Base-by-base conservation (phyloP, 2,113 vertebrate species). In the Lethenteron camtschaticum region DNA sequence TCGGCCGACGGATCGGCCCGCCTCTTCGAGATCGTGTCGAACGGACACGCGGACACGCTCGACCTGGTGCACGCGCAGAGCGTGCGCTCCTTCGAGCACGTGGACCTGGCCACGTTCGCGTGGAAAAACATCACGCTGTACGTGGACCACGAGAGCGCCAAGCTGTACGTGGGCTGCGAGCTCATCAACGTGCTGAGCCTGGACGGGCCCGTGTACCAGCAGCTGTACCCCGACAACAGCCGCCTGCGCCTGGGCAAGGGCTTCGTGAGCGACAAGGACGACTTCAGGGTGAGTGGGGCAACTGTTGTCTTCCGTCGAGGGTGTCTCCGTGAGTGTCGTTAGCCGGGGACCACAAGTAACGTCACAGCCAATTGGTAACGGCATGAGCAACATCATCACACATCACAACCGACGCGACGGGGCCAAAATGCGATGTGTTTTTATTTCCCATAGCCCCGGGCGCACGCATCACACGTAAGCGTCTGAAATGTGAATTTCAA, bases 51-150 rank as follows among this genome's bases (percentile, higher is more conserved):
- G 1, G 86, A 88, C 77, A 89, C 86, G 12, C 77, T 99, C 78
- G 92, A 96, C 72, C 74, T 99, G 76, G 85, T 86, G 74, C 84
- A 87, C 73, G 80, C 84, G 9, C 87, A 87, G 72, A 84, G 87
- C 0, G 69, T 91, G 57, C 83, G 89, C 73, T 90, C 89, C 1
- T 85, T 99, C 20, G 89, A 92, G 66, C 90, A 96, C 14, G 85
- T 83, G 1, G 75, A 81, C 24, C 76, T 99, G 75, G 88, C 90
- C 66, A 87, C 81, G 0, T 87, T 87, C 66, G 85, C 87, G 4
- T 99, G 94, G 94, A 89, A 83, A 82, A 95, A 89, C 75, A 85
- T 99, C 81, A 95, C 87, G 3, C 82, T 99, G 73, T 95, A 96
- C 68, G 82, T 97, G 70, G 87, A 96, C 75, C 90, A 96, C 58